phyloP scores from a whole-genome alignment of 1,140 invertebrate genomes.

The Ectropis grisescens region DNA sequence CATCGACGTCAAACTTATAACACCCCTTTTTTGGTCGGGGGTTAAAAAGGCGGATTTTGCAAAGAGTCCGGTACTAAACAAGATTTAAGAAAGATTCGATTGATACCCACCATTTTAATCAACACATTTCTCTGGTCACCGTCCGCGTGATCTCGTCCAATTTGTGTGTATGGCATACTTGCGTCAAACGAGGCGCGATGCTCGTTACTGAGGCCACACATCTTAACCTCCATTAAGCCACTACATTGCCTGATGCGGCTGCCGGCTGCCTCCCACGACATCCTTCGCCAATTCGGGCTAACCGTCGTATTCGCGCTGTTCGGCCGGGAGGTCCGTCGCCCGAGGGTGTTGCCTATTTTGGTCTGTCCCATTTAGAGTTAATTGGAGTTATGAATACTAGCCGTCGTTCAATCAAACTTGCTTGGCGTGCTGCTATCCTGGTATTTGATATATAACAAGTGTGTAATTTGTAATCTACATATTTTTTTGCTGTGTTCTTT shows the following conservation, averaged over 20 bases:
- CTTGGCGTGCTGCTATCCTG: too few species aligned
- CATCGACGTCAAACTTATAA: too few species aligned
- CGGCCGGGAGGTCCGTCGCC: constrained; percentile 21
- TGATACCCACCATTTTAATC: too few species aligned
- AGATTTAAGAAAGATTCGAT: too few species aligned
- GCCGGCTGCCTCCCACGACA: constrained; percentile 38
- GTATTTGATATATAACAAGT: too few species aligned
- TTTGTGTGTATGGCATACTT: constrained; percentile 32
- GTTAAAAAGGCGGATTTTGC: too few species aligned
- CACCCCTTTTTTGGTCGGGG: too few species aligned
- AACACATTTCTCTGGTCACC: too few species aligned
- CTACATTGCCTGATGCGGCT: constrained; percentile 30
- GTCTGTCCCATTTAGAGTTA: constrained; percentile 9
- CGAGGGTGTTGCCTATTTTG: constrained; percentile 34
- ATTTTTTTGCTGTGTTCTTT: too few species aligned
- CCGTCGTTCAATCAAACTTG: too few species aligned
- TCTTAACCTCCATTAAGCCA: constrained; percentile 56
- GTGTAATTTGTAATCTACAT: too few species aligned
- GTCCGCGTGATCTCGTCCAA: constrained; percentile 38
- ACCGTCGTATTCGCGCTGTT: constrained; percentile 16
- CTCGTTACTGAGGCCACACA: constrained; percentile 44
- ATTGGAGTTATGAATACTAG: constrained; percentile 1
- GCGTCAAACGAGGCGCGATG: constrained; percentile 41
- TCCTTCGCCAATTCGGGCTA: constrained; percentile 38
- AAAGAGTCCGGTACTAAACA: too few species aligned